Percentiles rank a stretch among this genome's conserved stretches.
phyloP scores from a whole-genome alignment of 1,140 invertebrate genomes.

The Pseudomyrmex sp. region DNA sequence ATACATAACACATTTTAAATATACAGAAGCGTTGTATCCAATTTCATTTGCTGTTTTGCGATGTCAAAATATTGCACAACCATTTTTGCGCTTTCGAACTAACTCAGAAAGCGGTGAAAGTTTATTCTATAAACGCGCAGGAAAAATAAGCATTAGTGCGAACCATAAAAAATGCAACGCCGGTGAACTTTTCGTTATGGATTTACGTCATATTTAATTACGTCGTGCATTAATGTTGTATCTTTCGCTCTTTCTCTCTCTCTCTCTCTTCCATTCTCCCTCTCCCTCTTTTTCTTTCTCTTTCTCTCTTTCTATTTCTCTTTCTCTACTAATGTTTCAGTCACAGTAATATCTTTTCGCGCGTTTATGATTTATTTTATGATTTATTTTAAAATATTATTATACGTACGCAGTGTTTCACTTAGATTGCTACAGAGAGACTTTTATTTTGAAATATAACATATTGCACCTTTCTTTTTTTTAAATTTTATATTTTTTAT shows the following conservation, averaged over 20 bases:
- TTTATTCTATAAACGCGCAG: conserved; percentile 16
- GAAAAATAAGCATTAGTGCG: conserved; percentile 36
- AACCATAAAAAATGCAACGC: conserved; percentile 37
- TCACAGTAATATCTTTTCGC: conserved; percentile 8
- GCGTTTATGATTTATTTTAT: conserved; percentile 24
- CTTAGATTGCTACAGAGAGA: conserved; percentile 12
- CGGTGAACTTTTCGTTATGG: conserved; percentile 34
- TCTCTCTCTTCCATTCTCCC: too few species aligned
- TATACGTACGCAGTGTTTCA: conserved; percentile 14
- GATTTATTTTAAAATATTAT: conserved; percentile 24
- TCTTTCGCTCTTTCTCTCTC: neutral
- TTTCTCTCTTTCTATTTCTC: too few species aligned
- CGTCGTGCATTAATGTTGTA: conserved; percentile 24
- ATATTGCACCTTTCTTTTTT: neutral
- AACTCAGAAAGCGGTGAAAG: neutral
- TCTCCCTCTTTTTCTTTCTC: too few species aligned
- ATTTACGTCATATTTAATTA: conserved; percentile 58
- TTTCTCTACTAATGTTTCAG: neutral
- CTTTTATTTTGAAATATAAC: neutral
- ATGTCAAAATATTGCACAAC: neutral
- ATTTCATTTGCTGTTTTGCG: conserved; percentile 34
- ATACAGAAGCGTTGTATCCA: conserved; percentile 1
- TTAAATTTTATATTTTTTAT: conserved; percentile 15
- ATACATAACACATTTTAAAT: neutral
- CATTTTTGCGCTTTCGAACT: conserved; percentile 33